A percentile compares a stretch with the other conserved stretches of the same genome.
Conservation (phyloP, 2,888 invertebrate genomes). For the Theretra japonica region DNA sequence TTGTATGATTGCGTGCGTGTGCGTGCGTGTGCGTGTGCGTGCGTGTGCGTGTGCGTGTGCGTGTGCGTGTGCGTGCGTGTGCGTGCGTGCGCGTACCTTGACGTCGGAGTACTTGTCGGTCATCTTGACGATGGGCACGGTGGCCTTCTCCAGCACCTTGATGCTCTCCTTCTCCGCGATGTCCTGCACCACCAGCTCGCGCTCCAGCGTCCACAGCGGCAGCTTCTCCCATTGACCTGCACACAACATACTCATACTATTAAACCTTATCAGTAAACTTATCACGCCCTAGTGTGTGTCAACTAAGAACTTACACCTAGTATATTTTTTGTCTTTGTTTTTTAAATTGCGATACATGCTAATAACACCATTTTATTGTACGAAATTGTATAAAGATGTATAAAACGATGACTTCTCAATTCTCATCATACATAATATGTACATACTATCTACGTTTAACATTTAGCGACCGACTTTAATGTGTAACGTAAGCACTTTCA, state of each 20-base stretch:
- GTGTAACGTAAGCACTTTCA: too few species aligned
- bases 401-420: too few species aligned
- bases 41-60: neutral
- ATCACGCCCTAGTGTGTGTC: too few species aligned
- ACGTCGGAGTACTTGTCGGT: slow-evolving; percentile 93
- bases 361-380: too few species aligned
- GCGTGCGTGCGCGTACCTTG: slow-evolving; percentile 81
- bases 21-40: neutral
- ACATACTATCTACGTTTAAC: too few species aligned
- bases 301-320: too few species aligned
- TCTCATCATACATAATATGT: too few species aligned
- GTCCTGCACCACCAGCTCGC: slow-evolving; percentile 94
- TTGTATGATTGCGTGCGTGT: too few species aligned
- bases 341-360: too few species aligned
- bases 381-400: too few species aligned
- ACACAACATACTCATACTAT: slow-evolving; percentile 30
- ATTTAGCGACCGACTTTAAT: too few species aligned
- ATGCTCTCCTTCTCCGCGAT: slow-evolving; percentile 95
- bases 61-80: neutral
- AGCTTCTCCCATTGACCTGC: slow-evolving; percentile 94
- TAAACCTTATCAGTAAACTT: neutral
- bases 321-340: too few species aligned
- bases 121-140: slow-evolving; percentile 99
- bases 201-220: slow-evolving; percentile 95
- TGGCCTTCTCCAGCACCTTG: slow-evolving; percentile 98